phyloP scores from a whole-genome alignment of 2,888 invertebrate species.

The Drosophila neutralis region DNA sequence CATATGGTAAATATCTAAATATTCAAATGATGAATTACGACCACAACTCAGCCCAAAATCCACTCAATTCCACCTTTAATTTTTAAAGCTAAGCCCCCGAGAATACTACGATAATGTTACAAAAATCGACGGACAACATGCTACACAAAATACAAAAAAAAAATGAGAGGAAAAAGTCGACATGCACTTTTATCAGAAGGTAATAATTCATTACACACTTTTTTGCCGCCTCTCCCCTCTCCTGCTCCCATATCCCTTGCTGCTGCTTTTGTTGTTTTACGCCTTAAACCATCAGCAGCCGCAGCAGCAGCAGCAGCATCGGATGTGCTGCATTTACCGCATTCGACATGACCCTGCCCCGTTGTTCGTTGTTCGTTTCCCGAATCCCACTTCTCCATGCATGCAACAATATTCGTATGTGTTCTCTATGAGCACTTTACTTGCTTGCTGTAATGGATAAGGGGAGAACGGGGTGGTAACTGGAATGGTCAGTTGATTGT shows the following conservation, averaged over 20 bases:
- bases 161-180: constrained; percentile 53
- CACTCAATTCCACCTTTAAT: constrained; percentile 10
- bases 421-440: constrained; percentile 42
- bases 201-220: constrained; percentile 82
- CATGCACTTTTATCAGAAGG: constrained; percentile 81
- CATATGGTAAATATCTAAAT: background rate
- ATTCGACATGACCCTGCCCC: constrained; percentile 64
- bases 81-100: constrained; percentile 37
- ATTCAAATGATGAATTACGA: background rate
- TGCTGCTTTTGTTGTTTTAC: constrained; percentile 48
- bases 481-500: constrained; percentile 59
- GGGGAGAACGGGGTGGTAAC: constrained; percentile 3
- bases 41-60: background rate
- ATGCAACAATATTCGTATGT: background rate
- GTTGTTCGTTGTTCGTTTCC: constrained; percentile 22
- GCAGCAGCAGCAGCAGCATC: constrained; percentile 45
- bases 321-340: constrained; percentile 78
- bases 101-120: constrained; percentile 33
- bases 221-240: constrained; percentile 48
- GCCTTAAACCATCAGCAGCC: constrained; percentile 67
- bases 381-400: constrained; percentile 5
- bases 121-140: constrained; percentile 41
- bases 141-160: constrained; percentile 20
- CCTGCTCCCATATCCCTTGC: constrained; percentile 1
- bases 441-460: constrained; percentile 17